A percentile compares a stretch with the other conserved stretches of the same genome.
Conservation (phyloP, 2,797 vertebrate genomes). For the Antennarius maculatus region DNA sequence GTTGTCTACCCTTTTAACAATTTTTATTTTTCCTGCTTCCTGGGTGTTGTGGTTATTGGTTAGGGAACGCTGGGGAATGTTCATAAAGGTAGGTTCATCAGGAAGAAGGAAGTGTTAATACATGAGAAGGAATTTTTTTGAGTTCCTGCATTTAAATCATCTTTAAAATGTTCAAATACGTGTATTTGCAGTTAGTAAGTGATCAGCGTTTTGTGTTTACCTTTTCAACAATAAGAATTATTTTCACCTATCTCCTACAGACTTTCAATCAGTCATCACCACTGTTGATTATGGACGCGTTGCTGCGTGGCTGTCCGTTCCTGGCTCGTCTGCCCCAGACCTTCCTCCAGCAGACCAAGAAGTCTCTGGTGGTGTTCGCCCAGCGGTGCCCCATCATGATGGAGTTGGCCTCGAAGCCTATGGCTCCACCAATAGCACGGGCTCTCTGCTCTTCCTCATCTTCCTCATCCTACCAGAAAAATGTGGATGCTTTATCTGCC, state of each 20-base stretch:
- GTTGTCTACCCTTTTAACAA: no score
- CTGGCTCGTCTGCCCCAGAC: constrained; percentile 90
- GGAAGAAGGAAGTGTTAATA: no score
- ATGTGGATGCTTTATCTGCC: constrained; percentile 74
- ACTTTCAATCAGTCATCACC: constrained; percentile 36
- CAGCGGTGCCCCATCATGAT: constrained; percentile 96
- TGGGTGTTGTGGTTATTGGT: not conserved
- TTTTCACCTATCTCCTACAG: constrained; percentile 29
- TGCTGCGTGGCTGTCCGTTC: constrained; percentile 94
- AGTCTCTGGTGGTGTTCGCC: constrained; percentile 89
- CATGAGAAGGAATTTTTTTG: not conserved
- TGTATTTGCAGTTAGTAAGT: not conserved
- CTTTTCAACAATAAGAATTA: not conserved
- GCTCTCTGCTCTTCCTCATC: constrained; percentile 86
- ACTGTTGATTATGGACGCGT: constrained; percentile 86
- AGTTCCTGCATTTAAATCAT: not conserved
- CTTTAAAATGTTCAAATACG: not conserved
- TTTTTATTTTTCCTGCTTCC: not conserved
- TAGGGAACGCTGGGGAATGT: no score
- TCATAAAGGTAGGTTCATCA: not conserved
- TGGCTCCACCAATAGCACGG: constrained; percentile 78
- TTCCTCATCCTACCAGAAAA: constrained; percentile 78
- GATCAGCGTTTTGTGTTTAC: not conserved
- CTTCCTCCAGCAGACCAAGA: constrained; percentile 93
- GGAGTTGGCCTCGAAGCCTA: constrained; percentile 86